A percentile compares a stretch with the other conserved stretches of the same genome.
These are phyloP conservation scores for Lithophane leautieri DNA, from an alignment of 2,888 invertebrate genomes.

Conservation along the genomic window DNA sequence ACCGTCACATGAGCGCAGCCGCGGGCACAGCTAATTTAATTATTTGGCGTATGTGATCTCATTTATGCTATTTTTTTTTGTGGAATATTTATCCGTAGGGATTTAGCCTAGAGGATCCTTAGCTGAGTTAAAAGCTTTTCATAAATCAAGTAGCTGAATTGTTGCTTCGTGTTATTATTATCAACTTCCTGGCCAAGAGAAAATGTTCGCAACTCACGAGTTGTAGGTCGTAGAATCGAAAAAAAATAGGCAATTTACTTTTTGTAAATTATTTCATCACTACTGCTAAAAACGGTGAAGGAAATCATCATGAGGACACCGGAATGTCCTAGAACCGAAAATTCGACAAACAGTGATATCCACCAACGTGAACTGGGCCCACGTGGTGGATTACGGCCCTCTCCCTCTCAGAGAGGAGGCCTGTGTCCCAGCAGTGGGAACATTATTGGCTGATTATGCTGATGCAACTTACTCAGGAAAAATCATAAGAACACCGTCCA, in stretches of 20 bases:
- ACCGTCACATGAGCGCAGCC: too few species aligned
- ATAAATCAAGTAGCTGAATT: background rate
- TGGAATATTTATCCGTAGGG: background rate
- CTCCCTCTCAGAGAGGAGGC: background rate
- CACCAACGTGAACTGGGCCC: background rate
- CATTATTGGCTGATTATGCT: background rate
- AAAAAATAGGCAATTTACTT: background rate
- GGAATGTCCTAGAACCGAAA: too few species aligned
- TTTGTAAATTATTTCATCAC: background rate
- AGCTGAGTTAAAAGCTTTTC: background rate
- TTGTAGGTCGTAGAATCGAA: background rate
- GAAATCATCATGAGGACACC: background rate
- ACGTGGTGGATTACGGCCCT: background rate
- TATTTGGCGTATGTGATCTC: background rate
- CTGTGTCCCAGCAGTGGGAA: background rate
- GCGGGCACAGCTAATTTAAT: too few species aligned
- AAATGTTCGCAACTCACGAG: background rate
- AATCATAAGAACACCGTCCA: constrained; percentile 47
- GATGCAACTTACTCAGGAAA: constrained; percentile 51
- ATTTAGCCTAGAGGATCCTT: background rate
- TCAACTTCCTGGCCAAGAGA: background rate
- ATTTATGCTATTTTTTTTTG: background rate
- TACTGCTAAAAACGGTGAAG: background rate
- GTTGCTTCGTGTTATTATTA: background rate
- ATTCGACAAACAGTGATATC: too few species aligned